These are phyloP conservation scores for Saccostrea glomerata DNA, from an alignment of 1,140 invertebrate genomes.

Conservation along the genomic window DNA sequence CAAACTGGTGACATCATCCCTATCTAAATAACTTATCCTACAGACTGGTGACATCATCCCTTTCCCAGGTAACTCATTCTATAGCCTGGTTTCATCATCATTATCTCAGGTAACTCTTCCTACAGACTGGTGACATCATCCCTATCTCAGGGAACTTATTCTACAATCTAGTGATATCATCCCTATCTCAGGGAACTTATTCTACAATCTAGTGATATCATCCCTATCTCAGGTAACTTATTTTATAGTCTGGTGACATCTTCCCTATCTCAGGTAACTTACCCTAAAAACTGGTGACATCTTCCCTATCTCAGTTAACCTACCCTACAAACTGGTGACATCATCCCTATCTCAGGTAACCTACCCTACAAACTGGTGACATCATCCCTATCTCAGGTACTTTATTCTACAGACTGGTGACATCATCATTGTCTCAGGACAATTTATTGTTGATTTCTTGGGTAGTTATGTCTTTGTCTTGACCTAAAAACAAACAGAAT, in stretches of 20 bases:
- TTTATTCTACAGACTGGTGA: neutral
- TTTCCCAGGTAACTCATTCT: slow-evolving; percentile 83
- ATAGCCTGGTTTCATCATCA: slow-evolving; percentile 86
- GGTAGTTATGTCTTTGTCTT: too few relatives aligned
- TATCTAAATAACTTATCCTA: slow-evolving; percentile 83
- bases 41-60: slow-evolving; percentile 83
- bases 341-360: neutral
- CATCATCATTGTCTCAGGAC: neutral
- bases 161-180: neutral
- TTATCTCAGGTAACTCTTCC: slow-evolving; percentile 84
- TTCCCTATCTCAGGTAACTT: neutral
- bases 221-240: neutral
- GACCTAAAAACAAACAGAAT: too few relatives aligned
- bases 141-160: neutral
- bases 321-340: neutral
- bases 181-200: neutral
- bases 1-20: slow-evolving; percentile 83
- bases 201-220: neutral
- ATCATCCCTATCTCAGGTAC: neutral
- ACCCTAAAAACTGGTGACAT: slow-evolving; percentile 83
- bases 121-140: neutral
- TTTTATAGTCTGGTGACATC: neutral
- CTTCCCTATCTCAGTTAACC: slow-evolving; percentile 88
- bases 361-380: too few relatives aligned
- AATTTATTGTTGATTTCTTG: too few relatives aligned